phyloP scores from a whole-genome alignment of 1,140 invertebrate species.

The Drosophila leontia region DNA sequence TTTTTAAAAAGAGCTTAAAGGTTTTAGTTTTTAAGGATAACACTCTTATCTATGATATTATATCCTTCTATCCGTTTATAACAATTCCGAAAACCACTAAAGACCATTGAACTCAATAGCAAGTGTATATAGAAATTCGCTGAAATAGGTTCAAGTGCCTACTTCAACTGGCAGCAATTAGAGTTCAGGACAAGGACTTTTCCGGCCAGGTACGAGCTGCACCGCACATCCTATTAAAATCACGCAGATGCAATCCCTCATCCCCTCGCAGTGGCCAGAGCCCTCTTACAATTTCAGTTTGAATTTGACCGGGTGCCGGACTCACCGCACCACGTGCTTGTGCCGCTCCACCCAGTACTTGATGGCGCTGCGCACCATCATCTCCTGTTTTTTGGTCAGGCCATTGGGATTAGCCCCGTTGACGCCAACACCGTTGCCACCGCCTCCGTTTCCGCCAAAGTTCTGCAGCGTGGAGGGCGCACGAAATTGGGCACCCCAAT shows the following conservation, averaged over 20 bases:
- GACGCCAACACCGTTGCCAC: conserved; percentile 21
- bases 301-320: conserved; percentile 25
- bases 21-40: neutral
- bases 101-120: neutral
- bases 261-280: neutral
- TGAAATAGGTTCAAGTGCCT: neutral
- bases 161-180: conserved; percentile 20
- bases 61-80: neutral
- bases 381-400: conserved; percentile 92
- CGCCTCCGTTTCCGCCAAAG: conserved; percentile 80
- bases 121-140: neutral
- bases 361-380: conserved; percentile 92
- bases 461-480: conserved; percentile 88
- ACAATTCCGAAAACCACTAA: neutral
- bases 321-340: conserved; percentile 92
- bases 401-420: conserved; percentile 89
- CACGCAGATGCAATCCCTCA: conserved; percentile 26
- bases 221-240: conserved; percentile 7
- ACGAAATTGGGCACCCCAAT: conserved; percentile 90
- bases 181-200: neutral
- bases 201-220: neutral
- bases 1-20: neutral
- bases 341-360: conserved; percentile 95
- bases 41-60: neutral
- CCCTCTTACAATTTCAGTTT: conserved; percentile 19